phyloP scores from a whole-genome alignment of 2,797 vertebrate species.

The Molossus alvarezi region DNA sequence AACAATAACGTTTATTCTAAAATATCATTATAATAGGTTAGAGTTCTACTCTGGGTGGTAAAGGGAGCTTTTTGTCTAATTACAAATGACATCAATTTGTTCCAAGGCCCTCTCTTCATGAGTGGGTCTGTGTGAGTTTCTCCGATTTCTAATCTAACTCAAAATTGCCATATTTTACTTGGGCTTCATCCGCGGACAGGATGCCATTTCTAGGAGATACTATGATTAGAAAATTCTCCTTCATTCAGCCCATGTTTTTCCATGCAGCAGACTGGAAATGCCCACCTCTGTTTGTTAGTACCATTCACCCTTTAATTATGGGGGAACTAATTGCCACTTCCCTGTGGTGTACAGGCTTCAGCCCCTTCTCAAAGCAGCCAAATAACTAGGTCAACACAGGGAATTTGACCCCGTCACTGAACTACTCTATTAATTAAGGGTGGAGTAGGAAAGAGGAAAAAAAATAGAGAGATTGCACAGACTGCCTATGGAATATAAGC shows the following conservation, averaged over 20 bases:
- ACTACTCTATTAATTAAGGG: conserved; percentile 66
- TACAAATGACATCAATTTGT: conserved; percentile 16
- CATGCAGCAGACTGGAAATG: conserved; percentile 57
- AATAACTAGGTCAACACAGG: conserved; percentile 41
- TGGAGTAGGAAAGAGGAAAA: not conserved
- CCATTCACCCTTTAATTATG: conserved; percentile 56
- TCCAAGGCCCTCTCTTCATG: not conserved
- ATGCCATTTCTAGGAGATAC: conserved; percentile 54
- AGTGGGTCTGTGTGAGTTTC: conserved; percentile 32
- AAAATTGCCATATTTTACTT: conserved; percentile 72
- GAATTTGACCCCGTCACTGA: conserved; percentile 64
- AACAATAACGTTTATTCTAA: conserved; percentile 39
- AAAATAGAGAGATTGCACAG: not conserved
- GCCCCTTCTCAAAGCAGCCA: conserved; percentile 13
- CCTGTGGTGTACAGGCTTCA: not conserved
- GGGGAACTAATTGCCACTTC: conserved; percentile 57
- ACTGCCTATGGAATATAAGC: conserved; percentile 56
- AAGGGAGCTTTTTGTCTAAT: conserved; percentile 30
- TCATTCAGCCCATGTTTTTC: conserved; percentile 40
- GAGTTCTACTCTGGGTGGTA: not conserved
- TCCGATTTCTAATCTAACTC: conserved; percentile 50
- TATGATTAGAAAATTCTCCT: conserved; percentile 27
- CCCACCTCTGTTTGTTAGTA: conserved; percentile 32
- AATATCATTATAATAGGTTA: not conserved
- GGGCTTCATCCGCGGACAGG: conserved; percentile 1